Evolutionary conservation across 2,113 vertebrate genomes (phyloP).

Genomic region (Zosterops japonicus): DNA sequence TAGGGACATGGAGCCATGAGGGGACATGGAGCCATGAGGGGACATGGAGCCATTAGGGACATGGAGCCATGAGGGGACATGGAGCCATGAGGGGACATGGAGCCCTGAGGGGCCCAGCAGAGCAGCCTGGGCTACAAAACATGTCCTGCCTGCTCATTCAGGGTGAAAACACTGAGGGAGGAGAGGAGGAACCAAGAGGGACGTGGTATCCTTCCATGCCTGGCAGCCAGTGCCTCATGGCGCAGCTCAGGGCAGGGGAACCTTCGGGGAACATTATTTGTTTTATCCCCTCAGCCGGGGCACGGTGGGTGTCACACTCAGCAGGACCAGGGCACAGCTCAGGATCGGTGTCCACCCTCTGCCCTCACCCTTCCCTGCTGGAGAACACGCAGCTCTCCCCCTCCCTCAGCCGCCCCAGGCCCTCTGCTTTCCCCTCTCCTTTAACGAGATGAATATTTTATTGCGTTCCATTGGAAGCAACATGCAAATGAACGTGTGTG

Average conservation of each 20-base stretch:
- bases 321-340: background rate
- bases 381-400: background rate
- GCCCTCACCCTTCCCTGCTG: background rate
- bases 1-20: too few species aligned
- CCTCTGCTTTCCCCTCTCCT: background rate
- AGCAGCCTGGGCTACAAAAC: rapidly evolving
- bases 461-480: conserved; percentile 4
- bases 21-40: too few species aligned
- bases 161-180: background rate
- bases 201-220: background rate
- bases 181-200: background rate
- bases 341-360: background rate
- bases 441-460: conserved; percentile 47
- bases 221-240: rapidly evolving
- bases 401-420: background rate
- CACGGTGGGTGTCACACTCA: rapidly evolving
- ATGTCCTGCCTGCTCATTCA: rapidly evolving
- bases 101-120: background rate
- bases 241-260: background rate
- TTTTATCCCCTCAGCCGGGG: background rate
- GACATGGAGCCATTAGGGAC: too few species aligned
- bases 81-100: background rate
- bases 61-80: too few species aligned
- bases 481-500: conserved; percentile 27
- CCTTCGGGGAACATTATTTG: too few species aligned